Conservation (phyloP, 2,888 invertebrate species). For the Melanostoma scalare region DNA sequence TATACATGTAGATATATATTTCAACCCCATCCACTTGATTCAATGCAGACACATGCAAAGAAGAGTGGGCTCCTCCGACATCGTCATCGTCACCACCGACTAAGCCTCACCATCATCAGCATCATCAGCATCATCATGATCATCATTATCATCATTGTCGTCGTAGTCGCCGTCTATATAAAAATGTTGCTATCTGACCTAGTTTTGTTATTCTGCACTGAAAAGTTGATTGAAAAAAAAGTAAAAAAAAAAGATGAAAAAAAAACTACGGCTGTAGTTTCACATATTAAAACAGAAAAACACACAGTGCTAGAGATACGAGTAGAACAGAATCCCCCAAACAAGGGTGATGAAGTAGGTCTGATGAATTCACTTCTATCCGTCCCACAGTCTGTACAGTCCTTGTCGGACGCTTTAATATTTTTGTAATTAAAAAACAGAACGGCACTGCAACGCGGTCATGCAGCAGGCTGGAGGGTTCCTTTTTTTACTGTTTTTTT, state of each 20-base stretch:
- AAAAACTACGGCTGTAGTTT: constrained; percentile 41
- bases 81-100: constrained; percentile 32
- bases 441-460: constrained; percentile 54
- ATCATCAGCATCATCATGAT: constrained; percentile 25
- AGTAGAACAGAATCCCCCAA: constrained; percentile 34
- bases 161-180: constrained; percentile 43
- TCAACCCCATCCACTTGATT: constrained; percentile 52
- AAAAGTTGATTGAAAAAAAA: constrained; percentile 65
- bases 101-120: constrained; percentile 11
- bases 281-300: constrained; percentile 53
- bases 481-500: not conserved
- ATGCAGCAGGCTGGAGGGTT: constrained; percentile 17
- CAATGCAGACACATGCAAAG: constrained; percentile 60
- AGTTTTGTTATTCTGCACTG: constrained; percentile 63
- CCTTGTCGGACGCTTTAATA: constrained; percentile 68
- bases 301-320: not conserved
- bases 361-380: constrained; percentile 61
- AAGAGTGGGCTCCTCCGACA: constrained; percentile 34
- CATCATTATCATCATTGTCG: constrained; percentile 27
- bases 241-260: constrained; percentile 19
- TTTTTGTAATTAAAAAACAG: constrained; percentile 72
- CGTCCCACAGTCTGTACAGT: constrained; percentile 27
- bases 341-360: constrained; percentile 65
- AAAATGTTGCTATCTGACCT: constrained; percentile 69
- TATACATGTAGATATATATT: not conserved